Conservation (phyloP, 2,797 vertebrate genomes). For the Cetoscarus ocellatus region DNA sequence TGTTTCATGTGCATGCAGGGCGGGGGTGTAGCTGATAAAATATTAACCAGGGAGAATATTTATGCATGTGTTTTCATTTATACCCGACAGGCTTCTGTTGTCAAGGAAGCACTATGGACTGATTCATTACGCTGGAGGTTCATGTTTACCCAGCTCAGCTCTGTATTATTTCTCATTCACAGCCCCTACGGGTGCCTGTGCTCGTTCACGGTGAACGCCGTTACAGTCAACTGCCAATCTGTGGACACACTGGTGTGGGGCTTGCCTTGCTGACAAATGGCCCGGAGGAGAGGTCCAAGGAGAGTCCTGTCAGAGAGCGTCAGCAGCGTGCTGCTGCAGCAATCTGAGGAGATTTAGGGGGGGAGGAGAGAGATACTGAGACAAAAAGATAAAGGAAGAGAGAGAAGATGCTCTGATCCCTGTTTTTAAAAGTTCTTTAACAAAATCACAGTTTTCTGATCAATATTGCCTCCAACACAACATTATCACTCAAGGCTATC, state of each 20-base stretch:
- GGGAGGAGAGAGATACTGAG: background rate
- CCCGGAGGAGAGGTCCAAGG: constrained; percentile 67
- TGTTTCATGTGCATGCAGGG: constrained; percentile 49
- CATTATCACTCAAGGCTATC: too few relatives aligned
- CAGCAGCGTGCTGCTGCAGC: constrained; percentile 58
- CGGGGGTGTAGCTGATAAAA: constrained; percentile 56
- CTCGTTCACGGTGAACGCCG: constrained; percentile 60
- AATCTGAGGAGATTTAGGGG: constrained; percentile 24
- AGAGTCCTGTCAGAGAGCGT: constrained; percentile 69
- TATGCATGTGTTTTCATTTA: constrained; percentile 72
- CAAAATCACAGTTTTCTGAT: too few relatives aligned
- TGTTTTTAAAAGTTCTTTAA: constrained; percentile 1
- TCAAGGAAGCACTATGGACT: constrained; percentile 68
- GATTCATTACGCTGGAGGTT: constrained; percentile 68
- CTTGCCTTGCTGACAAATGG: constrained; percentile 71
- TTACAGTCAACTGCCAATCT: constrained; percentile 72
- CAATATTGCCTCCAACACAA: too few relatives aligned
- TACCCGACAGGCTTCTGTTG: constrained; percentile 66
- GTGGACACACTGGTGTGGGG: constrained; percentile 48
- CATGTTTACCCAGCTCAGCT: constrained; percentile 73
- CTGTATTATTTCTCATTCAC: constrained; percentile 70
- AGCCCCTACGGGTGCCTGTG: constrained; percentile 55
- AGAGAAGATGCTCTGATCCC: background rate
- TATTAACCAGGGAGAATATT: constrained; percentile 72
- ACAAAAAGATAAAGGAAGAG: background rate